A percentile compares a stretch with the other conserved stretches of the same genome.
Evolutionary conservation across 2,888 invertebrate species (phyloP).

Genomic region (Cantharis lateralis): DNA sequence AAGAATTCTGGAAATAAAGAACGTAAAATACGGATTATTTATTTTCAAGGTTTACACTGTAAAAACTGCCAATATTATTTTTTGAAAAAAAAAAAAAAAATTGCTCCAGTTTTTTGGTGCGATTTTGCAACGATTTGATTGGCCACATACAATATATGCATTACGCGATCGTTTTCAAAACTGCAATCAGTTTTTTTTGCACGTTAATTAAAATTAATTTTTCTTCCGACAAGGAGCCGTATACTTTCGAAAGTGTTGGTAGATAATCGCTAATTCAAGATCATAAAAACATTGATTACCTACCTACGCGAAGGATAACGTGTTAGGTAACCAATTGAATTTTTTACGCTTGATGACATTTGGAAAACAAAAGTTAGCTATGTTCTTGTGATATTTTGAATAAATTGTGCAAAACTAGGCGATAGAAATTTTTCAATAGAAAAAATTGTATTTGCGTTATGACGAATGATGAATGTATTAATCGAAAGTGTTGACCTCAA

Average conservation of each 20-base stretch:
- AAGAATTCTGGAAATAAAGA: no score
- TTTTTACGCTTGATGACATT: neutral
- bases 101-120: no score
- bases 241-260: neutral
- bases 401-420: neutral
- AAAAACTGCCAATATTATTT: no score
- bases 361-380: neutral
- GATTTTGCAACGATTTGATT: neutral
- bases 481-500: slow-evolving; percentile 21
- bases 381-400: neutral
- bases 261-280: neutral
- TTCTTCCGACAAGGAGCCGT: neutral
- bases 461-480: neutral
- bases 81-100: no score
- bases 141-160: neutral
- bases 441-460: neutral
- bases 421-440: neutral
- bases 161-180: neutral
- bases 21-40: no score
- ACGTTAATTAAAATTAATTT: neutral
- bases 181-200: neutral
- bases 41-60: no score
- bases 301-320: neutral
- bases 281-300: neutral
- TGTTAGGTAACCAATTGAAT: neutral